Evolutionary conservation across 2,113 vertebrate genomes (phyloP).

Genomic region (Saccopteryx bilineata): DNA sequence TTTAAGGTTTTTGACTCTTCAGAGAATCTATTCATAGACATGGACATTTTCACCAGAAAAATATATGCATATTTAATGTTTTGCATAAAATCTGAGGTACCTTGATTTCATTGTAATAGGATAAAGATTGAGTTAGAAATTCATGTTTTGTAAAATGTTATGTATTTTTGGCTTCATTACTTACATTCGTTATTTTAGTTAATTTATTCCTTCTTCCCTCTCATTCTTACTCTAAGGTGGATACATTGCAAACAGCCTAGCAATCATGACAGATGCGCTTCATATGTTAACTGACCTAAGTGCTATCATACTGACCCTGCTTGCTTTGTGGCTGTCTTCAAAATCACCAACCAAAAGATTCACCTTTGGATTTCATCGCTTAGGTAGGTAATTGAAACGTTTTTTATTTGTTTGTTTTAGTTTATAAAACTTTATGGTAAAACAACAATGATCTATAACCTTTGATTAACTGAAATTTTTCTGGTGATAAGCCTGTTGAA

Average conservation of each 20-base stretch:
- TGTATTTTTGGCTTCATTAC: conserved; percentile 35
- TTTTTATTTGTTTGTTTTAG: not conserved
- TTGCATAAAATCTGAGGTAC: conserved; percentile 41
- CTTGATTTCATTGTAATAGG: conserved; percentile 17
- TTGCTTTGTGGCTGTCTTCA: conserved; percentile 96
- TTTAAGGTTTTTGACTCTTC: conserved; percentile 34
- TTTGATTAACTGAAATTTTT: conserved; percentile 52
- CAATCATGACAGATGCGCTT: conserved; percentile 98
- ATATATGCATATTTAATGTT: not conserved
- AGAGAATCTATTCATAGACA: conserved; percentile 54
- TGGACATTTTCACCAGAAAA: conserved; percentile 25
- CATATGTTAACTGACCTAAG: conserved; percentile 98
- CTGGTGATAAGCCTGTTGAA: conserved; percentile 30
- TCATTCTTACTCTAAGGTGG: conserved; percentile 90
- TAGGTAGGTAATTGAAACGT: conserved; percentile 89
- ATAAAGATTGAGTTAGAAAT: not conserved
- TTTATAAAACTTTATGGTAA: conserved; percentile 50
- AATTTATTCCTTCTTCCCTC: conserved; percentile 39
- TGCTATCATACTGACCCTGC: conserved; percentile 95
- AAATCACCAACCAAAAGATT: conserved; percentile 96
- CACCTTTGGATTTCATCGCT: conserved; percentile 97
- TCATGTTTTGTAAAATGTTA: conserved; percentile 37
- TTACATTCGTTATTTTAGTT: conserved; percentile 9
- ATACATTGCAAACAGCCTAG: conserved; percentile 97
- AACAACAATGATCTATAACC: conserved; percentile 43